These are phyloP conservation scores for Seira musarum DNA, from an alignment of 2,888 invertebrate species.

Conservation along the genomic window DNA sequence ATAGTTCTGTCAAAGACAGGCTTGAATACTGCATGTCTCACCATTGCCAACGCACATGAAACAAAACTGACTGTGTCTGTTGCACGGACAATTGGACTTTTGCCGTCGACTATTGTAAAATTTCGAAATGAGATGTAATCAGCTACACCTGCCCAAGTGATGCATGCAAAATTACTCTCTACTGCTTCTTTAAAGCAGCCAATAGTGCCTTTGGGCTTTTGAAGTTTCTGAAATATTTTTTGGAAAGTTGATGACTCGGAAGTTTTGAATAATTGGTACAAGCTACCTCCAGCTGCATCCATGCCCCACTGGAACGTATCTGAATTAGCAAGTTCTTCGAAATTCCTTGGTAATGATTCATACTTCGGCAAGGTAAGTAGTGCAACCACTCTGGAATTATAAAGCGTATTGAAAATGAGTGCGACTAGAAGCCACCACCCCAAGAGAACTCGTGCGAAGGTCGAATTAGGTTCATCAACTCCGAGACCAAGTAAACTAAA, in stretches of 20 bases:
- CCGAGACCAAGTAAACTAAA: slow-evolving; percentile 27
- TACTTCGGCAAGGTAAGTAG: slow-evolving; percentile 31
- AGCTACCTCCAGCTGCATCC: slow-evolving; percentile 30
- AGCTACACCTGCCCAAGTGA: slow-evolving; percentile 36
- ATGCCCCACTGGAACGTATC: slow-evolving; percentile 17
- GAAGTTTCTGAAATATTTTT: slow-evolving; percentile 30
- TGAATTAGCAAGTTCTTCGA: slow-evolving; percentile 29
- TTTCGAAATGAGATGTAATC: slow-evolving; percentile 38
- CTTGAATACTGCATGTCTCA: slow-evolving; percentile 32
- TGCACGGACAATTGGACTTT: slow-evolving; percentile 21
- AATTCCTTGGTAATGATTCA: slow-evolving; percentile 28
- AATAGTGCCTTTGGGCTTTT: slow-evolving; percentile 31
- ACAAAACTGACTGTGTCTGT: slow-evolving; percentile 24
- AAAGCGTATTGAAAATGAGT: slow-evolving; percentile 26
- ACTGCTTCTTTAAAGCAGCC: slow-evolving; percentile 28
- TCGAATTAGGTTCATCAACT: neutral
- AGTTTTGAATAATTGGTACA: slow-evolving; percentile 30
- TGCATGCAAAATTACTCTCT: slow-evolving; percentile 28
- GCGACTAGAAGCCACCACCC: slow-evolving; percentile 26
- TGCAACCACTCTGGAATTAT: slow-evolving; percentile 38
- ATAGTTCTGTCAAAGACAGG: slow-evolving; percentile 41
- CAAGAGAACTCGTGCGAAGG: slow-evolving; percentile 20
- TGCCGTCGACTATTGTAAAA: slow-evolving; percentile 40
- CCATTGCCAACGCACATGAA: slow-evolving; percentile 33
- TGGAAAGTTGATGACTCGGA: slow-evolving; percentile 24